Evolutionary conservation across 2,113 vertebrate species (phyloP).

Genomic region (Oxyura jamaicensis): DNA sequence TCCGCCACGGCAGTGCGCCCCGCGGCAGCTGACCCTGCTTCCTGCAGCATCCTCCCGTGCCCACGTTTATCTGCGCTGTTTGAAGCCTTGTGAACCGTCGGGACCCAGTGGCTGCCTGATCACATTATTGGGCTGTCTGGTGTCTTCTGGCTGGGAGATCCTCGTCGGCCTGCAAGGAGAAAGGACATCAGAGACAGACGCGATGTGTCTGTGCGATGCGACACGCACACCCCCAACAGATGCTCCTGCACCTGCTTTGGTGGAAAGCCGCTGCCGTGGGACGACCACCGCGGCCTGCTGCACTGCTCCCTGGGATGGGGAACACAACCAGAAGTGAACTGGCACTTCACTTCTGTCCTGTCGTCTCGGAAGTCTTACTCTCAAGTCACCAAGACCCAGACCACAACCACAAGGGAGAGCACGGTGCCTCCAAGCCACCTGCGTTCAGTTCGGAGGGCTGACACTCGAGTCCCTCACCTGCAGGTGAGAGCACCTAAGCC

Average conservation of each 20-base stretch:
- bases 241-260: too few relatives aligned
- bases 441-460: not conserved
- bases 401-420: not conserved
- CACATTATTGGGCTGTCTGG: slow-evolving; percentile 87
- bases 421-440: rapidly evolving
- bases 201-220: rapidly evolving
- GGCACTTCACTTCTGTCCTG: not conserved
- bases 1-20: slow-evolving; percentile 58
- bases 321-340: rapidly evolving
- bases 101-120: slow-evolving; percentile 91
- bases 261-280: rapidly evolving
- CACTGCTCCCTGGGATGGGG: rapidly evolving
- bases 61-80: slow-evolving; percentile 91
- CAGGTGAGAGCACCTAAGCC: rapidly evolving
- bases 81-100: slow-evolving; percentile 93
- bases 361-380: not conserved
- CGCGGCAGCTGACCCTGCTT: slow-evolving; percentile 45
- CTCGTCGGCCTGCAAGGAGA: slow-evolving; percentile 81
- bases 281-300: not conserved
- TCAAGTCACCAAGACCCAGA: rapidly evolving
- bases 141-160: slow-evolving; percentile 88
- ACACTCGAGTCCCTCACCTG: rapidly evolving
- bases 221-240: rapidly evolving
- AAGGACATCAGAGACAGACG: not conserved
- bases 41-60: slow-evolving; percentile 39